Evolutionary conservation across 1,140 invertebrate species (phyloP).

Genomic region (Drosophila ogumai): DNA sequence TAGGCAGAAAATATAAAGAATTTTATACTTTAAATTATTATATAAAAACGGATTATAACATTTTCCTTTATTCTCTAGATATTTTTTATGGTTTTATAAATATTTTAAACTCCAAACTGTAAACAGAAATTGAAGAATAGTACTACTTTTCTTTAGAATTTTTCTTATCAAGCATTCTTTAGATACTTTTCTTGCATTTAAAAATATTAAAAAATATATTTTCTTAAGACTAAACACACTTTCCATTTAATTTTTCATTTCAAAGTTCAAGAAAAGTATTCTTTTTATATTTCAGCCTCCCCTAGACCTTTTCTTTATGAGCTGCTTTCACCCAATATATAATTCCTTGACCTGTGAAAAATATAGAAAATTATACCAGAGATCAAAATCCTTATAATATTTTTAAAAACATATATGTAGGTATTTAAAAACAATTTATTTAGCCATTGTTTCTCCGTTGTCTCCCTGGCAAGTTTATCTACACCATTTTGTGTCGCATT

Average conservation of each 20-base stretch:
- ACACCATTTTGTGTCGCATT: conserved; percentile 69
- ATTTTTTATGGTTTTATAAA: too few species aligned
- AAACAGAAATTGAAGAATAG: too few species aligned
- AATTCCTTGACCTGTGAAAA: background rate
- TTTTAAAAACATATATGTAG: background rate
- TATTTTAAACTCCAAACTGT: background rate
- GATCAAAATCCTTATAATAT: conserved; percentile 19
- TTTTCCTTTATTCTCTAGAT: too few species aligned
- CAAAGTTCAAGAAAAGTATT: background rate
- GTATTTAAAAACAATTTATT: conserved; percentile 47
- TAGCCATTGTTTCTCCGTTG: conserved; percentile 31
- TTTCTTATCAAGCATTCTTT: too few species aligned
- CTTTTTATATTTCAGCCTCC: background rate
- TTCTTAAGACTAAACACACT: too few species aligned
- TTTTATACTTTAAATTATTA: too few species aligned
- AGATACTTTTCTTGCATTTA: too few species aligned
- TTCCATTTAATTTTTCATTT: background rate
- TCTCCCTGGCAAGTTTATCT: conserved; percentile 27
- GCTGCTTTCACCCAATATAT: background rate
- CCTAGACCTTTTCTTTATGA: background rate
- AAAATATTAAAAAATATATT: too few species aligned
- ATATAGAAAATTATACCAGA: background rate
- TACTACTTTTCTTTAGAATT: too few species aligned
- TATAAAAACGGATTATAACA: too few species aligned
- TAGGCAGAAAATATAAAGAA: background rate